Conservation (phyloP, 2,888 invertebrate species). For the Neocrepidodera transversa region DNA sequence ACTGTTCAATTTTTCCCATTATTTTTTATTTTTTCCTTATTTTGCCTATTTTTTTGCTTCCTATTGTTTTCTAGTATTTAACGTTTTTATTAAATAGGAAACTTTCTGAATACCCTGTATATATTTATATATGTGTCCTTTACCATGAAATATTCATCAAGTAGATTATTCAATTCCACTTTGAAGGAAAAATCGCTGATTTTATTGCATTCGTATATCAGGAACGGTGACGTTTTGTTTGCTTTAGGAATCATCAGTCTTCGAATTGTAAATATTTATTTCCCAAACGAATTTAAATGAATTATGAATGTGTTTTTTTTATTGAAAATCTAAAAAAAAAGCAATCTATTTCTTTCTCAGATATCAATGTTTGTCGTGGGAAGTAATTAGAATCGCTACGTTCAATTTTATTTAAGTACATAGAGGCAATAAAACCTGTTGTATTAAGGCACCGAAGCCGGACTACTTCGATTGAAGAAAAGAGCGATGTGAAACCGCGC, state of each 20-base stretch:
- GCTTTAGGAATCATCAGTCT: neutral
- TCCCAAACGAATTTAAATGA: neutral
- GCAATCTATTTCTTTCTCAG: too few relatives aligned
- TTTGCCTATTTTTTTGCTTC: too few relatives aligned
- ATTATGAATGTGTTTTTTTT: too few relatives aligned
- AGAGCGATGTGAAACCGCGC: constrained; percentile 2
- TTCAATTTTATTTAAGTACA: too few relatives aligned
- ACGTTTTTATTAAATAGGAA: too few relatives aligned
- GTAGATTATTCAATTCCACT: constrained; percentile 11
- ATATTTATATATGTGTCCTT: too few relatives aligned
- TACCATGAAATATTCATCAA: constrained; percentile 17
- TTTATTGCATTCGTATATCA: constrained; percentile 18
- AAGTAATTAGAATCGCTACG: constrained; percentile 12
- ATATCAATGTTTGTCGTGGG: constrained; percentile 1
- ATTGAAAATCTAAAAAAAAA: too few relatives aligned
- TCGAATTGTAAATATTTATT: constrained; percentile 8
- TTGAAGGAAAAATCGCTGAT: constrained; percentile 7
- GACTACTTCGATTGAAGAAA: neutral
- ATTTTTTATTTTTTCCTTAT: too few relatives aligned
- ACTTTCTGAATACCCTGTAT: too few relatives aligned
- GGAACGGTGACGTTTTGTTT: constrained; percentile 13
- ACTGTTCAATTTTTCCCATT: too few relatives aligned
- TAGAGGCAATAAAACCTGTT: neutral
- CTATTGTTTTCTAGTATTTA: too few relatives aligned
- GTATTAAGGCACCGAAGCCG: constrained; percentile 1